Evolutionary conservation across 2,797 vertebrate genomes (phyloP), one percentile per base, ranked within the genome.

Genomic region (Diceros bicornis): DNA sequence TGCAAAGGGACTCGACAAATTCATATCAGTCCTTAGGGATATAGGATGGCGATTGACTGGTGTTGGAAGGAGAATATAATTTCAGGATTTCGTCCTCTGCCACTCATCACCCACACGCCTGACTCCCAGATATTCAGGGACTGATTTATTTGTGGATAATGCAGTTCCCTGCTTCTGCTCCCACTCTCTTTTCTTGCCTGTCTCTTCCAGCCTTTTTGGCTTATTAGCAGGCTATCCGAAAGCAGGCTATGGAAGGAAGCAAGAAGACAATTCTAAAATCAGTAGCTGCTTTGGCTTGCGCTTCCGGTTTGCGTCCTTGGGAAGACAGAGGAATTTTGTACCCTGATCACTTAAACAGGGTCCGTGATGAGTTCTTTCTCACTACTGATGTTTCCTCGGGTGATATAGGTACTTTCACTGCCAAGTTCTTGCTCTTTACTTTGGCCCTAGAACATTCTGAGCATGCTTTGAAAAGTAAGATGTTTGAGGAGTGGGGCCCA

Each of bases 11-110:
- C 52, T 91, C 71, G 81, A 7, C 79, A 86, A 25, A 6, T 4
- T 6, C 85, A 44, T 75, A 17, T 18, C 7, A 17, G n/a, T 95
- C 92, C 95, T 71, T 32, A 0, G 94, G 96, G 77, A 94, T 83
- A 89, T 62, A 41, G 77, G 41, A 8, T 50, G 27, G 32, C 4
- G 20, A 23, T n/a, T 91, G 62, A 11, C 9, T 34, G 52, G 14
- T 21, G 29, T 2, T 32, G 47, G 32, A 89, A n/a, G 89, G 93
- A 47, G 52, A 66, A 75, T n/a, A 59, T 18, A 61, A 78, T 57
- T 11, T 64, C 13, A 0, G 0, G 18, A 91, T 66, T 4, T 94
- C 32, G 0, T 41, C 86, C 77, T 68, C 89, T 74, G 83, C 83
- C 74, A 68, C 47, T 83, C 64, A 18, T n/a, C 57, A 66, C 17